Percentiles rank a stretch among this genome's conserved stretches.
phyloP scores from a whole-genome alignment of 2,797 vertebrate genomes.

The Lutjanus argentimaculatus region DNA sequence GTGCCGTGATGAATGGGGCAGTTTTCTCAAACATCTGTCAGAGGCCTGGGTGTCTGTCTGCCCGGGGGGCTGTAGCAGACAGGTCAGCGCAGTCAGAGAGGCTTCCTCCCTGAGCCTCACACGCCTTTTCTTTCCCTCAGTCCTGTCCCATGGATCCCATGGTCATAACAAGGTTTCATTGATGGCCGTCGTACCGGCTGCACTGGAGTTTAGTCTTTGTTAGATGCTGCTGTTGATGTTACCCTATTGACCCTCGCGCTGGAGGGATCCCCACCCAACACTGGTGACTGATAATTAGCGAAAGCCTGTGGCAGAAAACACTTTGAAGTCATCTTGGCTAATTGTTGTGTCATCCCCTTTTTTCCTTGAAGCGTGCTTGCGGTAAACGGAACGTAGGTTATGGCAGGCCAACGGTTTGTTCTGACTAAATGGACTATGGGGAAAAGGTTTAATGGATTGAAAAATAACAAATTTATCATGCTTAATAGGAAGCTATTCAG shows the following conservation, averaged over 20 bases:
- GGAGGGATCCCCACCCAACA: conserved; percentile 63
- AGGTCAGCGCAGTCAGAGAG: conserved; percentile 72
- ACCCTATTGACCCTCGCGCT: conserved; percentile 64
- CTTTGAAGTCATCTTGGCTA: conserved; percentile 72
- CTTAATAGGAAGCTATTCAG: conserved; percentile 83
- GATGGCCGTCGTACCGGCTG: conserved; percentile 49
- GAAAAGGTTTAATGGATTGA: conserved; percentile 83
- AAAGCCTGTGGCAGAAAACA: conserved; percentile 54
- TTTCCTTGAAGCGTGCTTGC: conserved; percentile 32
- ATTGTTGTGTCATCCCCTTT: conserved; percentile 59
- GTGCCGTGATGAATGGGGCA: conserved; percentile 73
- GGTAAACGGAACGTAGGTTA: conserved; percentile 53
- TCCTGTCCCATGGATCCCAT: conserved; percentile 53
- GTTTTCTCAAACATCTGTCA: conserved; percentile 78
- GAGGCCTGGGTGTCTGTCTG: conserved; percentile 66
- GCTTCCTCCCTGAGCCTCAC: conserved; percentile 65
- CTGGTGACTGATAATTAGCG: conserved; percentile 62
- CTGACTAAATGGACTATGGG: conserved; percentile 76
- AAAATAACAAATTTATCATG: conserved; percentile 84
- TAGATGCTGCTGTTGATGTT: conserved; percentile 65
- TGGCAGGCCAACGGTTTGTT: conserved; percentile 53
- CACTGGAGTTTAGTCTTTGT: conserved; percentile 64
- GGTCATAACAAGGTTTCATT: conserved; percentile 75
- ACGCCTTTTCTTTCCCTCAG: conserved; percentile 34
- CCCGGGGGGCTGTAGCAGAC: conserved; percentile 60